phyloP scores from a whole-genome alignment of 2,888 invertebrate species.

The Drosophila demipolita region DNA sequence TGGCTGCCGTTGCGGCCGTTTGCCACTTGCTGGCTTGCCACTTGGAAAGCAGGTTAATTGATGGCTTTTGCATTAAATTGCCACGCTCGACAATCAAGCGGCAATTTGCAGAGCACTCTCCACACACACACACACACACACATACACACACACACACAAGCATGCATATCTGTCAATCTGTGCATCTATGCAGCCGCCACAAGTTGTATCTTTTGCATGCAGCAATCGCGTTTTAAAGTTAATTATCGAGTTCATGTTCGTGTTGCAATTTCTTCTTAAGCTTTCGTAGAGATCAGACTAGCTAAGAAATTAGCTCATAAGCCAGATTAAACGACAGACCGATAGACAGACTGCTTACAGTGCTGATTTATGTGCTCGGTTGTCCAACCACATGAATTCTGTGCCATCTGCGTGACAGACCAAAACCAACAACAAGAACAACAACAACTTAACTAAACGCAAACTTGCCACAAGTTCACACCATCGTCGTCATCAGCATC shows the following conservation, averaged over 20 bases:
- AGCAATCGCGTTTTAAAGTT: slow-evolving; percentile 61
- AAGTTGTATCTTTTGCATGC: slow-evolving; percentile 67
- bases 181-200: slow-evolving; percentile 26
- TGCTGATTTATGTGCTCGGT: slow-evolving; percentile 31
- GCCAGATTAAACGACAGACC: slow-evolving; percentile 23
- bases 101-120: slow-evolving; percentile 32
- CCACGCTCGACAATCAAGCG: slow-evolving; percentile 69
- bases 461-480: slow-evolving; percentile 32
- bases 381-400: slow-evolving; percentile 51
- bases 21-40: slow-evolving; percentile 8
- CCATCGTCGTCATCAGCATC: slow-evolving; percentile 20
- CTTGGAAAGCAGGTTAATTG: slow-evolving; percentile 77
- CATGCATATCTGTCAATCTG: slow-evolving; percentile 52
- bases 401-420: slow-evolving; percentile 63
- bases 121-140: slow-evolving; percentile 9
- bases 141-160: slow-evolving; percentile 1
- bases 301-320: slow-evolving; percentile 52
- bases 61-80: slow-evolving; percentile 81
- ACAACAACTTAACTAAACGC: slow-evolving; percentile 4
- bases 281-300: slow-evolving; percentile 21
- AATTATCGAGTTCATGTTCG: slow-evolving; percentile 79
- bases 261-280: slow-evolving; percentile 75
- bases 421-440: slow-evolving; percentile 9
- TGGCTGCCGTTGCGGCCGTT: slow-evolving; percentile 7
- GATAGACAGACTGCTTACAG: background rate